Percentiles rank a stretch among this genome's conserved stretches.
phyloP scores from a whole-genome alignment of 2,797 vertebrate species.

The Myotis daubentonii region DNA sequence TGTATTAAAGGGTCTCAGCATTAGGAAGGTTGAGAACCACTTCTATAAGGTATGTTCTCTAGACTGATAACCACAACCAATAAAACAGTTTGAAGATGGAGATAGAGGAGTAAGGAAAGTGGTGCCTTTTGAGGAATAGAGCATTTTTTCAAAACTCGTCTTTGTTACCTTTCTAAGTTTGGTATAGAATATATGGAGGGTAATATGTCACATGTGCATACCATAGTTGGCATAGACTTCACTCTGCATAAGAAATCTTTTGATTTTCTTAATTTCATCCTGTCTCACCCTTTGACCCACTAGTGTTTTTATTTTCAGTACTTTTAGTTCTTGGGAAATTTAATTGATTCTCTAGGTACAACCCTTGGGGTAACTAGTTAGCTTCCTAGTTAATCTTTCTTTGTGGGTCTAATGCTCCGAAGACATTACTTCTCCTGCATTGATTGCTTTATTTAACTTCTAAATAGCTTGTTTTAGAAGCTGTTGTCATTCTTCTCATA shows the following conservation, averaged over 20 bases:
- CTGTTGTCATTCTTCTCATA: neutral
- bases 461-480: constrained; percentile 37
- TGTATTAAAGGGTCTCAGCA: too few species aligned
- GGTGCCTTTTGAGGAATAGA: neutral
- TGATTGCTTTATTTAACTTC: neutral
- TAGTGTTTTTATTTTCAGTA: neutral
- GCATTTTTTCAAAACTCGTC: neutral
- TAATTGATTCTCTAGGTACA: neutral
- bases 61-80: neutral
- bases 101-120: neutral
- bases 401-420: neutral
- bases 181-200: neutral
- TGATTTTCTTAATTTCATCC: neutral
- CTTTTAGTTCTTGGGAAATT: neutral
- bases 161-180: neutral
- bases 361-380: neutral
- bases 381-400: neutral
- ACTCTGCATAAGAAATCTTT: neutral
- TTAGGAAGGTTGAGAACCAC: too few species aligned
- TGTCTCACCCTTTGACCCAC: neutral
- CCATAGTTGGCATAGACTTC: neutral
- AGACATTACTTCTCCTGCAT: neutral
- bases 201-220: neutral
- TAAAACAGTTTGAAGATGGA: neutral
- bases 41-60: neutral